Evolutionary conservation across 1,140 invertebrate species (phyloP), one percentile per base, ranked within the genome.

Genomic region (Hylaeus volcanicus): DNA sequence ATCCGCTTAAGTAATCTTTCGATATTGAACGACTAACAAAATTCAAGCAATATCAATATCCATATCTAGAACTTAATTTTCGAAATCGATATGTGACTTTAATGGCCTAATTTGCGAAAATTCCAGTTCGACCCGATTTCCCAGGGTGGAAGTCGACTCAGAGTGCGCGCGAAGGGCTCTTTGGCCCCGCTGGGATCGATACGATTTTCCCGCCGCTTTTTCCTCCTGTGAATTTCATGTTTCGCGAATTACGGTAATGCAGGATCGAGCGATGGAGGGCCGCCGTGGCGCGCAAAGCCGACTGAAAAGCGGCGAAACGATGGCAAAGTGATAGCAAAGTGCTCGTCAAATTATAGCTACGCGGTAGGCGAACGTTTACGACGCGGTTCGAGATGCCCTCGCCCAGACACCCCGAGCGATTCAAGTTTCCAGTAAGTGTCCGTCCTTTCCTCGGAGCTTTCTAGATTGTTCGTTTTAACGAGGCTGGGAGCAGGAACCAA

Each of bases 281-380:
- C 11, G 55, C 26, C 26, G 45, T 8, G 45, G 45, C 61, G 75
- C 55, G 48, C 15, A 70, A n/a, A 53, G 72, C 45, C 26, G 55
- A 43, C 11, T 41, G 73, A 65, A 75, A 82, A 53, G 84, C 55
- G 56, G n/a, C 61, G 11, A 26, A 66, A 73, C 70, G 83, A 75
- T 63, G 74, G 78, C 56, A 12, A 68, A 81, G 73, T 43, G 83
- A 85, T 41, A 79, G 83, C 71, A 71, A 86, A 86, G 83, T 85
- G 84, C 74, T 82, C 84, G 84, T 86, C 83, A 82, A 86, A 86
- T 86, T 86, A 86, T 79, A 85, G 84, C 55, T 82, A 85, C 82
- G 83, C 84, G 75, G 61, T 74, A 70, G 60, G 74, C 37, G 55
- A 82, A 86, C 84, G 80, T 86, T 86, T 86, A 86, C 84, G 80